Percentiles rank a stretch among this genome's conserved stretches.
These are phyloP conservation scores for Tonatia bakeri DNA, from an alignment of 2,113 vertebrate genomes.

Conservation along the genomic window DNA sequence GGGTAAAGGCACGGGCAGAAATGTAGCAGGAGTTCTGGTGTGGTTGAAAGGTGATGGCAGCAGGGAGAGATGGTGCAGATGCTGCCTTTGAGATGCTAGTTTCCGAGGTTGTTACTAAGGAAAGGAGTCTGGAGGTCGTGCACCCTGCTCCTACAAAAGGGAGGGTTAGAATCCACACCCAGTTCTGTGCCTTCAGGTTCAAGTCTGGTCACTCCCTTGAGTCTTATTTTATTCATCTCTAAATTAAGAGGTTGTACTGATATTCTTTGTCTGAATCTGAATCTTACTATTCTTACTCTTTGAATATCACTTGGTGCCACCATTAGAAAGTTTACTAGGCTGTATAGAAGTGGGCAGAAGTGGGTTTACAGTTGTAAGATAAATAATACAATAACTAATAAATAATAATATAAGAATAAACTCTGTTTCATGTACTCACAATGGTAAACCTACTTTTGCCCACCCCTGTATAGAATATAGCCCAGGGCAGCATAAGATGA, in stretches of 20 bases:
- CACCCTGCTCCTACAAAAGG: not conserved
- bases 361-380: not conserved
- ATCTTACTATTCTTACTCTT: not conserved
- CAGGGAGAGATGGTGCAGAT: not conserved
- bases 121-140: not conserved
- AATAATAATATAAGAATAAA: not conserved
- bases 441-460: not conserved
- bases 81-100: not conserved
- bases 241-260: not conserved
- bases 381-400: not conserved
- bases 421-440: not conserved
- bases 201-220: not conserved
- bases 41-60: not conserved
- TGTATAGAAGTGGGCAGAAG: not conserved
- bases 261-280: not conserved
- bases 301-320: not conserved
- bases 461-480: not conserved
- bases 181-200: not conserved
- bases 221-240: not conserved
- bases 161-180: not conserved
- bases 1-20: not conserved
- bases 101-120: not conserved
- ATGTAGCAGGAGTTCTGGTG: constrained; percentile 9
- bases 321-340: not conserved
- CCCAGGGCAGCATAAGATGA: not conserved